These are phyloP conservation scores for Myzus persicae DNA, from an alignment of 1,140 invertebrate genomes.

Conservation along the genomic window DNA sequence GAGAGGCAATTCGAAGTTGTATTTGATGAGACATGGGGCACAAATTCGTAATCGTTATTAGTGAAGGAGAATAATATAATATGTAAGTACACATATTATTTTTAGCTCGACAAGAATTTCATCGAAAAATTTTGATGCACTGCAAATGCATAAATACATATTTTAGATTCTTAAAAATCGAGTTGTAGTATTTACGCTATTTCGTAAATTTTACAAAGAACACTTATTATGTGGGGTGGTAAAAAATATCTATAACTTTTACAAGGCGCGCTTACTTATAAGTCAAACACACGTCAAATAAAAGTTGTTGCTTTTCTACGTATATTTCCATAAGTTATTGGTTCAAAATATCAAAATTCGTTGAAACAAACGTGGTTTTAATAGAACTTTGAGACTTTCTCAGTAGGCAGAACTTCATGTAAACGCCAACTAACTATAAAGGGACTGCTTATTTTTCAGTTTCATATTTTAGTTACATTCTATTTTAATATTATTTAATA, in stretches of 20 bases:
- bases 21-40: neutral
- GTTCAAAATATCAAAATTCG: neutral
- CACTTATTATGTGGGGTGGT: neutral
- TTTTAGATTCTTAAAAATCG: neutral
- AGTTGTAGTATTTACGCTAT: neutral
- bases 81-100: neutral
- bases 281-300: neutral
- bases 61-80: neutral
- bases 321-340: neutral
- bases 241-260: neutral
- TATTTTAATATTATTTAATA: neutral
- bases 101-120: neutral
- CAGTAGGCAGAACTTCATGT: neutral
- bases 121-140: neutral
- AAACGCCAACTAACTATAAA: neutral
- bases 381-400: neutral
- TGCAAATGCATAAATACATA: neutral
- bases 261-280: neutral
- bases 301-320: neutral
- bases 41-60: neutral
- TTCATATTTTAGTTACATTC: neutral
- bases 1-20: neutral
- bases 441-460: neutral
- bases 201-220: neutral
- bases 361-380: neutral